These are phyloP conservation scores for Myotis vivesi DNA, from an alignment of 2,797 vertebrate species.

Conservation along the genomic window DNA sequence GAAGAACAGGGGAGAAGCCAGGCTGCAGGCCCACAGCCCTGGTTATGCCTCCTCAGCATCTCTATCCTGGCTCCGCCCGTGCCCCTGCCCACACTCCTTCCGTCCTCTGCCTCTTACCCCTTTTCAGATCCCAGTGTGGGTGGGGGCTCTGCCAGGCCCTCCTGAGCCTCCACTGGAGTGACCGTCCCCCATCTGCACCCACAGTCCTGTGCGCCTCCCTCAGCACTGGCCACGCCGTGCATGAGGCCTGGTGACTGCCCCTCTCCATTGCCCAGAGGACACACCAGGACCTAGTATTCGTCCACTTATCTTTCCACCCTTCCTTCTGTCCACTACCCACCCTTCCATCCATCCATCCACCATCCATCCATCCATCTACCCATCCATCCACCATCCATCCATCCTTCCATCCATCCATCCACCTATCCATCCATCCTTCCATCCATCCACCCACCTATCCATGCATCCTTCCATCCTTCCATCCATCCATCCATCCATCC, in stretches of 20 bases:
- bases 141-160: not conserved
- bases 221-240: no score
- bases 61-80: fast-evolving
- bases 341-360: not conserved
- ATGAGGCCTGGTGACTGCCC: not conserved
- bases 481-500: no score
- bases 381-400: not conserved
- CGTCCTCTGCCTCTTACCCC: fast-evolving
- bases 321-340: not conserved
- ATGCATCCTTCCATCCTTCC: no score
- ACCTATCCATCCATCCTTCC: no score
- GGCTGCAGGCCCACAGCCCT: not conserved
- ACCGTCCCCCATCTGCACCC: fast-evolving
- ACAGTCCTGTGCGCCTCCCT: not conserved
- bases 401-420: not conserved
- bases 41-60: not conserved
- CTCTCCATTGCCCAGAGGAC: not conserved
- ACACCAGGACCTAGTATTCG: not conserved
- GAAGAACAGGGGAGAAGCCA: fast-evolving
- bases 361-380: not conserved
- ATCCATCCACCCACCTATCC: fast-evolving
- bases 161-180: fast-evolving
- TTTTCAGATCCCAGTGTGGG: not conserved
- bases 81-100: no score
- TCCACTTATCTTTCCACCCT: fast-evolving